These are phyloP conservation scores for Sebastes fasciatus DNA, from an alignment of 2,113 vertebrate species.

Conservation along the genomic window DNA sequence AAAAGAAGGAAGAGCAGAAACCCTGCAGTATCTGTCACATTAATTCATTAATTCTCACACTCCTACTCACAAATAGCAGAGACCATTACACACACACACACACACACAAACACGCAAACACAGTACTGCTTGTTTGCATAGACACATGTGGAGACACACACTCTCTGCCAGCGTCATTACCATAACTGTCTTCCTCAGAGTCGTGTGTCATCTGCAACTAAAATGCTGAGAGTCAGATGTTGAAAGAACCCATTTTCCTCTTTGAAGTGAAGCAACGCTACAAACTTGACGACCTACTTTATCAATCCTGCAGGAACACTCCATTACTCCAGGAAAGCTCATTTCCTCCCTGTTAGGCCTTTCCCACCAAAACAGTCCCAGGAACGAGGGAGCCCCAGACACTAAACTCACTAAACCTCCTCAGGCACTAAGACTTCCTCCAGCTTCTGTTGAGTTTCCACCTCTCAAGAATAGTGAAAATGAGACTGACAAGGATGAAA, in stretches of 20 bases:
- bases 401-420: background rate
- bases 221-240: conserved; percentile 20
- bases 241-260: background rate
- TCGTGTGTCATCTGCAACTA: conserved; percentile 7
- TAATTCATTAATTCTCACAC: background rate
- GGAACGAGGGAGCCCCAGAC: background rate
- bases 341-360: background rate
- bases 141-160: background rate
- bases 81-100: background rate
- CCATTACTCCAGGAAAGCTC: conserved; percentile 13
- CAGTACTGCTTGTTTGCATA: no score
- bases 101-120: background rate
- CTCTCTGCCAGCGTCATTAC: background rate
- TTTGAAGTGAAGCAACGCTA: conserved; percentile 13
- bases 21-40: background rate
- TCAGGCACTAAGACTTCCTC: background rate
- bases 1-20: no score
- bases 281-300: conserved; percentile 29
- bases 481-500: no score
- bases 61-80: background rate
- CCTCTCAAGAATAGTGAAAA: background rate
- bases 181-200: background rate
- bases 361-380: background rate
- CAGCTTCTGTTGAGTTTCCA: background rate
- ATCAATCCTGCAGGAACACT: conserved; percentile 9